These are phyloP conservation scores for Idris sp. DNA, from an alignment of 1,140 invertebrate genomes.

Conservation along the genomic window DNA sequence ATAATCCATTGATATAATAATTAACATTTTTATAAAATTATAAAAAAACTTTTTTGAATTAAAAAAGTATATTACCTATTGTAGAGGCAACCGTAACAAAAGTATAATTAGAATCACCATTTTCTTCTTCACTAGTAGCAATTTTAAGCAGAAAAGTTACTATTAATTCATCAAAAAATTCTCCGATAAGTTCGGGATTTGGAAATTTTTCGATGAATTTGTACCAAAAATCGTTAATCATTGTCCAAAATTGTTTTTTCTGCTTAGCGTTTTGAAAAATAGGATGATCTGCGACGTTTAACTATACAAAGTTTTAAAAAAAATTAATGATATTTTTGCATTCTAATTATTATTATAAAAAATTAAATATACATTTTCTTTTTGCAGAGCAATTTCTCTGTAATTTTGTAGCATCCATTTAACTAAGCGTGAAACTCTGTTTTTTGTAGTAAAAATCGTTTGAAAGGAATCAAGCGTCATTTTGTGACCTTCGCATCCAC, in stretches of 20 bases:
- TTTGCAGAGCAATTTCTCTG: too few relatives aligned
- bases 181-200: not conserved
- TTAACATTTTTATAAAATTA: too few relatives aligned
- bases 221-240: not conserved
- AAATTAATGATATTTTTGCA: not conserved
- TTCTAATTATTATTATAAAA: not conserved
- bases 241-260: too few relatives aligned
- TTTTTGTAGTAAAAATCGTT: constrained; percentile 1
- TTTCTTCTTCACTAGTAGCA: too few relatives aligned
- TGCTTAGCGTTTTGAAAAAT: not conserved
- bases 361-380: constrained; percentile 6
- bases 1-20: too few relatives aligned
- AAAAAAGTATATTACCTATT: too few relatives aligned
- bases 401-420: constrained; percentile 12
- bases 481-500: constrained; percentile 27
- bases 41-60: too few relatives aligned
- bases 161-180: not conserved
- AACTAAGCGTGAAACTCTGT: too few relatives aligned
- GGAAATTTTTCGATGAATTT: not conserved
- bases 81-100: too few relatives aligned
- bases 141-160: too few relatives aligned
- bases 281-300: not conserved
- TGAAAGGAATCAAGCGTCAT: constrained; percentile 1
- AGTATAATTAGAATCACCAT: too few relatives aligned
- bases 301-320: not conserved